Evolutionary conservation across 1,140 invertebrate species (phyloP), one percentile per base, ranked within the genome.

Genomic region (Tenebrio molitor): DNA sequence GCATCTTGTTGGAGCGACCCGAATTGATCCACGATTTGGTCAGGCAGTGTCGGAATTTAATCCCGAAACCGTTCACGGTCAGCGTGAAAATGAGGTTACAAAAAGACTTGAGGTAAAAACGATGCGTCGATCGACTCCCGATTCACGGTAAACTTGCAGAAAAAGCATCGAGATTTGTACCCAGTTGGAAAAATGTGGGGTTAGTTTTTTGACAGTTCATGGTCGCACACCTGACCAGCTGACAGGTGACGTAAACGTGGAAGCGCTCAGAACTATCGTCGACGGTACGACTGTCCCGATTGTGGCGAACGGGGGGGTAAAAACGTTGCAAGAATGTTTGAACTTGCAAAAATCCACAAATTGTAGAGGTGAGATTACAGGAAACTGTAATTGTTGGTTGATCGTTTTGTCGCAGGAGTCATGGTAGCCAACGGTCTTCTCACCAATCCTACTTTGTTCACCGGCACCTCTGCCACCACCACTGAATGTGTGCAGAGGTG

Each of bases 371-470:
- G 53, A 44, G 36, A 3, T 12, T 19, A 58, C 4, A 23, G 17
- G 5, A 2, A 39, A 7, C 12, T 53, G 46, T 5, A 23, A 53
- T 34, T 63, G 34, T 71, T 63, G 29, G 14, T 4, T 64, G 7
- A 15, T 66, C 8, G 7, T 64, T 82, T 84, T 29, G 10, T 19
- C 4, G 10, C 75, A 91, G 91, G 91, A 77, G 87, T 92, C 0
- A 99, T 99, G 97, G 89, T 90, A 72, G 97, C 96, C 0, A 89
- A 92, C 81, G 95, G 94, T 2, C 84, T 99, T 8, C 86, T 99
- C 33, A 89, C 91, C 25, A 99, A 99, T 86, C 97, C 97, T 39
- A 92, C 93, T 1, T 82, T 99, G 69, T 99, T 94, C 85, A 87
- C 88, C 67, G 93, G 93, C 15, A 83, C 76, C 50, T 76, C 79